Percentiles rank a stretch among this genome's conserved stretches.
phyloP scores from a whole-genome alignment of 2,797 vertebrate genomes.

The Vireo griseus region DNA sequence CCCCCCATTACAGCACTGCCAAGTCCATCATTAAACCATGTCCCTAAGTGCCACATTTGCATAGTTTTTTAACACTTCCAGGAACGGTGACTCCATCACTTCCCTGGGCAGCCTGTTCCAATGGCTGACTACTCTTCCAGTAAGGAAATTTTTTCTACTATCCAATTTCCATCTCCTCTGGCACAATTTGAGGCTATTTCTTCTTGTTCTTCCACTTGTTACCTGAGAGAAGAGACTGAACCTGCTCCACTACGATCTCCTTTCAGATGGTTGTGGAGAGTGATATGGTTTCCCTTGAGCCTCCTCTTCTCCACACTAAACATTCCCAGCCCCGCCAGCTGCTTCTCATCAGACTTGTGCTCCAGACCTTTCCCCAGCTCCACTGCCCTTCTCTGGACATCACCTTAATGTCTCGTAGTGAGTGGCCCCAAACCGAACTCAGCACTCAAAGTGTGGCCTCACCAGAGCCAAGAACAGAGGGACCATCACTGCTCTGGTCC shows the following conservation, averaged over 20 bases:
- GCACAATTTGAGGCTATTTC: neutral
- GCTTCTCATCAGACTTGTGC: no score
- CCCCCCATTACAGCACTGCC: neutral
- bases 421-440: neutral
- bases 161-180: neutral
- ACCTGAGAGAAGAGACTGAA: neutral
- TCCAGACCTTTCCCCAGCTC: neutral
- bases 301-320: neutral
- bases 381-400: rapidly evolving
- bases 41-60: neutral
- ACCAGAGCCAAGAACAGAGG: neutral
- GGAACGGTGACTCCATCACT: neutral
- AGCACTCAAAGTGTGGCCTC: neutral
- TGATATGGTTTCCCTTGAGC: neutral
- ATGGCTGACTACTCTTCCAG: neutral
- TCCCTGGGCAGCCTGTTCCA: neutral
- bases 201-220: neutral
- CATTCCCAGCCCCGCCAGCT: rapidly evolving
- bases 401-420: neutral
- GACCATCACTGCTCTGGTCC: neutral
- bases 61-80: neutral
- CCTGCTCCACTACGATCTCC: neutral
- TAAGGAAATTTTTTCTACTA: neutral
- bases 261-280: neutral
- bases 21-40: neutral